Percentiles rank a stretch among this genome's conserved stretches.
Evolutionary conservation across 2,113 vertebrate species (phyloP).

Genomic region (Silurus asotus): DNA sequence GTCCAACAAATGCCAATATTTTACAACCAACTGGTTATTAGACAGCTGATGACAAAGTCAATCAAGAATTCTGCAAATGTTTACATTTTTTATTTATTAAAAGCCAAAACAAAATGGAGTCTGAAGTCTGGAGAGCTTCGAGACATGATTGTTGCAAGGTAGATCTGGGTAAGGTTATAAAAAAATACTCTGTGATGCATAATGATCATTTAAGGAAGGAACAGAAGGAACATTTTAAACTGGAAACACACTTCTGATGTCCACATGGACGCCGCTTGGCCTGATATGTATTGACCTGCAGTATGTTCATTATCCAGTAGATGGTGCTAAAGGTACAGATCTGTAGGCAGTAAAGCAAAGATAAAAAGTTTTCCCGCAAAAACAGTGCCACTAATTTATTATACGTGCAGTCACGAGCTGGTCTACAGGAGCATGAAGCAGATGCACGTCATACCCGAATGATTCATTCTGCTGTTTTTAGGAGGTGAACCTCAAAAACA

Average conservation of each 20-base stretch:
- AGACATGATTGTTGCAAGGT: too few species aligned
- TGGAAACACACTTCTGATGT: too few species aligned
- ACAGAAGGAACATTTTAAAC: too few species aligned
- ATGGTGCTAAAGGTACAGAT: slow-evolving; percentile 6
- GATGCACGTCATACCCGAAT: neutral
- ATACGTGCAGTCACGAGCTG: neutral
- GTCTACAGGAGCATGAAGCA: neutral
- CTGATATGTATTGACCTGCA: neutral
- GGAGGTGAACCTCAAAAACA: neutral
- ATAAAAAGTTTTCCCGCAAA: neutral
- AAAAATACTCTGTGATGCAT: too few species aligned
- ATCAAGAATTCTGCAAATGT: too few species aligned
- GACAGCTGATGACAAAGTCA: too few species aligned
- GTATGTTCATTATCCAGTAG: slow-evolving; percentile 1
- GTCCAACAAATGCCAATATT: neutral
- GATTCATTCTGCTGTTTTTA: neutral
- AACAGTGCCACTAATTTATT: neutral
- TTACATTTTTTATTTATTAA: too few species aligned
- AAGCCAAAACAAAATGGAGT: too few species aligned
- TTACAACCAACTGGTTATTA: neutral
- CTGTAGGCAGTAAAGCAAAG: neutral
- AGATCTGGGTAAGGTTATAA: too few species aligned
- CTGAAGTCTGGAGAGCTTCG: too few species aligned
- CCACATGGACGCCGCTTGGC: neutral
- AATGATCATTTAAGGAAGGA: too few species aligned